Base-by-base conservation (phyloP, 2,888 invertebrate species). In the Brachyptera putata region DNA sequence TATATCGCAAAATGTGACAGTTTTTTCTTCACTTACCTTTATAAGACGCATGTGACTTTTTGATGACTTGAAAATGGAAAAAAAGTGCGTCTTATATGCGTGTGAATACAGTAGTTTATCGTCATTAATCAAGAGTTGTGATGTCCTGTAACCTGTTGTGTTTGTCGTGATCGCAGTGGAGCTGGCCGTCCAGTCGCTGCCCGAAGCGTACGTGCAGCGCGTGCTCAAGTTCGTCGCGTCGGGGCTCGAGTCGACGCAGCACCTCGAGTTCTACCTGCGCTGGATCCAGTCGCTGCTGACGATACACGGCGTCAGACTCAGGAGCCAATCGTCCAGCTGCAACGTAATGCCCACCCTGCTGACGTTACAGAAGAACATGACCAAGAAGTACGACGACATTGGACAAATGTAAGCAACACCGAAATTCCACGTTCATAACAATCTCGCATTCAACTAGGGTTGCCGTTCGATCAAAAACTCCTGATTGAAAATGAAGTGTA, bases 191-290 rank as follows among this genome's bases (percentile, higher is more conserved):
- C 73, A 79, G 1, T 80, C 79, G 61, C 74, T 98, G 49, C 85
- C 91, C 1, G 81, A 85, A 11, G 79, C 85, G 61, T 95, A 91
- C 73, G 78, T 87, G 0, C 87, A 89, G 69, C 83, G 88, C 30
- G 74, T 92, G 22, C 75, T 96, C 13, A 77, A 79, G 62, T 86
- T 87, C 67, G 70, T 95, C 37, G 85, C 89, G 0, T 80, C 80
- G 1, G 81, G 86, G 53, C 72, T 97, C 21, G 93, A 91, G 67
- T 80, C 79, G 30, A 88, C 92, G 1, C 79, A 83, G 0, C 96
- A 97, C 70, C 71, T 98, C 41, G 92, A 97, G 70, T 95, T 93
- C 71, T 91, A 97, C 71, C 76, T 95, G 36, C 75, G 82, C 46
- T 96, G 95, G 95, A 78, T 85, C 37, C 82, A 85, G 67, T 75